Base-by-base conservation (phyloP, 2,113 vertebrate genomes). In the Arothron firmamentum region DNA sequence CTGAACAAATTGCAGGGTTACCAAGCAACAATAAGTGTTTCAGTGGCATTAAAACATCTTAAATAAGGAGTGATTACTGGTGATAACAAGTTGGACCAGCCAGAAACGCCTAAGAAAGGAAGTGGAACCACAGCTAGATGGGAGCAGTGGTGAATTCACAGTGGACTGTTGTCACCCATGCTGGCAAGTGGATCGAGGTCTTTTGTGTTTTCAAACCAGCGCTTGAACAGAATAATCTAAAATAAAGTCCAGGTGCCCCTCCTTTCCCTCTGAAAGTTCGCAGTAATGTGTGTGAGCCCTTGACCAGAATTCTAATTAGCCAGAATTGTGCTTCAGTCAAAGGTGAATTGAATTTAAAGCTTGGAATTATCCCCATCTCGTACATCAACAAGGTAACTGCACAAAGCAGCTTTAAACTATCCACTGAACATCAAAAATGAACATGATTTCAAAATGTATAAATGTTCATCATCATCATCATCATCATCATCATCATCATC, bases 301-400 rank as follows among this genome's bases (percentile, higher is more conserved):
- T 56, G 18, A 34, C 25, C 3, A 48, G 42, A 47, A 19, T 47
- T 12, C 46, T 51, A 51, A 21, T 51, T 20, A 21, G 17, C 13
- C 7, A 34, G 8, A 47, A n/a, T 1, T 23, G 28, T 49, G 38
- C 6, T 55, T 34, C 11, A 48, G 6, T 5, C 4, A 51, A 52
- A 21, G 25, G 48, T 59, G n/a, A 48, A n/a, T 31, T 49, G 19
- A 41, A 65, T 49, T 38, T 21, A 38, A 61, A 43, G 20, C 15
- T 16, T 62, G 4, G 16, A 56, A 34, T 11, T 3, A 12, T 14
- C 12, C 45, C 28, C 42, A 58, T 41, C 12, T 46, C 21, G 46
- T 5, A 1, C 13, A 46, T 53, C 43, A 53, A 46, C n/a, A 19
- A 46, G 0, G 11, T 43, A 43, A 31, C 5, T 31, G 34, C 20